Conservation (phyloP, 2,113 vertebrate genomes). For the Oreotrochilus melanogaster region DNA sequence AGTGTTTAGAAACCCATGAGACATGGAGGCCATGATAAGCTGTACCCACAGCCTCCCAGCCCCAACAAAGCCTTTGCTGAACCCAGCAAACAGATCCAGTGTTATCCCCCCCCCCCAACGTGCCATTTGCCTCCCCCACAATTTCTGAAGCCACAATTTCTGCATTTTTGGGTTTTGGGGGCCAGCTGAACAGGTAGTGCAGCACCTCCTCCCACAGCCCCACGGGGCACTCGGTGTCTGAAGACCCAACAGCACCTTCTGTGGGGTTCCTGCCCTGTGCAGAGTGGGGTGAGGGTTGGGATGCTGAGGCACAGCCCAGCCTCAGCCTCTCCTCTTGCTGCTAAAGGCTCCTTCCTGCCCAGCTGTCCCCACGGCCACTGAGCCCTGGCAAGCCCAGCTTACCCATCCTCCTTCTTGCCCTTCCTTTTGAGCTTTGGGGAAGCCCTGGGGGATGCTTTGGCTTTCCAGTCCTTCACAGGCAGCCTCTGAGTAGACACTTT, state of each 20-base stretch:
- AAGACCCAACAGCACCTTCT: not conserved
- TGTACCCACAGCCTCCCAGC: not conserved
- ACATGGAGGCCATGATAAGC: not conserved
- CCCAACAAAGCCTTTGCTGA: not conserved
- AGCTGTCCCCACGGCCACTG: not conserved
- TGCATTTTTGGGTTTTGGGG: not conserved
- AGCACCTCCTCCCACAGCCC: not conserved
- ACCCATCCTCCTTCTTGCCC: conserved; percentile 92
- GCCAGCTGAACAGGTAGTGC: not conserved
- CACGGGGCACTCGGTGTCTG: not conserved
- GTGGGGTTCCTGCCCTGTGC: not conserved
- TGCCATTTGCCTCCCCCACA: not conserved
- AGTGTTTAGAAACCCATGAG: not conserved
- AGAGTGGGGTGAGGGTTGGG: accelerated
- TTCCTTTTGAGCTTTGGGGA: conserved; percentile 93
- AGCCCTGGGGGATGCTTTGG: conserved; percentile 86
- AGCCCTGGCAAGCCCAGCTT: not conserved
- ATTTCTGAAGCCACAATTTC: not conserved
- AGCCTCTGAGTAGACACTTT: conserved; percentile 87
- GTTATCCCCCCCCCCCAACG: accelerated
- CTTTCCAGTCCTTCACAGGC: conserved; percentile 95
- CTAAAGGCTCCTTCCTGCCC: not conserved
- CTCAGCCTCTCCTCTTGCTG: not conserved
- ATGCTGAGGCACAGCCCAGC: not conserved
- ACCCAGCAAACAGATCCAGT: not conserved